Evolutionary conservation across 2,888 invertebrate species (phyloP).

Genomic region (Pedicia rivosa): DNA sequence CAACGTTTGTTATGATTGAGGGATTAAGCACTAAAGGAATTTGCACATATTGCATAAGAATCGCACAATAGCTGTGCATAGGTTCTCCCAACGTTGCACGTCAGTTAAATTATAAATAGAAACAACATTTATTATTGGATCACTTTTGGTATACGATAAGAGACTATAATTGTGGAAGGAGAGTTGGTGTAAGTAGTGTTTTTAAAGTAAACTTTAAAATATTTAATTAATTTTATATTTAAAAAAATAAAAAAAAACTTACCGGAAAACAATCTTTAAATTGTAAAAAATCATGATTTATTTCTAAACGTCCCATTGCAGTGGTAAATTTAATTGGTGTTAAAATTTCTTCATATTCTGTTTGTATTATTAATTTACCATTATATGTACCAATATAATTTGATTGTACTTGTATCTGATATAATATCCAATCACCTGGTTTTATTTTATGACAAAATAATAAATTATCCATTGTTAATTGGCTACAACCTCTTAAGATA

Average conservation of each 20-base stretch:
- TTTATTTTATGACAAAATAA: constrained; percentile 36
- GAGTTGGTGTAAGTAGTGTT: no score
- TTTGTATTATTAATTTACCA: constrained; percentile 56
- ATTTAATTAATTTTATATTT: no score
- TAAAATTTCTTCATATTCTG: constrained; percentile 48
- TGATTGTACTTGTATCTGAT: constrained; percentile 52
- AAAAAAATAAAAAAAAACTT: constrained; percentile 30
- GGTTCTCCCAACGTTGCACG: no score
- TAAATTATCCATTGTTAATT: constrained; percentile 11
- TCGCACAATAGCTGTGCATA: no score
- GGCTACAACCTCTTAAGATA: constrained; percentile 11
- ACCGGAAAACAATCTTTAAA: constrained; percentile 72
- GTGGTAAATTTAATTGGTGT: constrained; percentile 59
- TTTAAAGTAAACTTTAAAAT: no score
- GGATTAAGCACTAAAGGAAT: no score
- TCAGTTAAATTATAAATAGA: no score
- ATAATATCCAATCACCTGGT: constrained; percentile 47
- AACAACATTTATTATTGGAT: no score
- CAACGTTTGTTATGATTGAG: no score
- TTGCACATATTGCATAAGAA: no score
- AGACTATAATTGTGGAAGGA: no score
- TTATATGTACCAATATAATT: constrained; percentile 47
- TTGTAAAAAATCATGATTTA: constrained; percentile 47
- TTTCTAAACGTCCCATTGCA: constrained; percentile 55
- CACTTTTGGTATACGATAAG: no score